These are phyloP conservation scores for Lepidostoma basale DNA, from an alignment of 1,140 invertebrate species.

Conservation along the genomic window DNA sequence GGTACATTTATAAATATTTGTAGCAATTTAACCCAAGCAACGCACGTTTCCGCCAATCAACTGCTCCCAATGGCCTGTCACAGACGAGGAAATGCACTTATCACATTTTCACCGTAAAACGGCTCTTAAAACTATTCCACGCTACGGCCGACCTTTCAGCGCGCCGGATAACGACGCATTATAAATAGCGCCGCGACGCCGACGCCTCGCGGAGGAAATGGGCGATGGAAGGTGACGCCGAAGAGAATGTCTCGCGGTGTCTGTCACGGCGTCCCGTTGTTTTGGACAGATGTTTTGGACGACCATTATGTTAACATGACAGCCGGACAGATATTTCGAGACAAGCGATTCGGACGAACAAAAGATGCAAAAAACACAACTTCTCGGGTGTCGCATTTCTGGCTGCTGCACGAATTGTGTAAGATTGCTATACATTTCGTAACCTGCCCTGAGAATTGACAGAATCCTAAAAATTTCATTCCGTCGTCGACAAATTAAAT, in stretches of 20 bases:
- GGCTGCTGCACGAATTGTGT: background rate
- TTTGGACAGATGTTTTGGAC: conserved; percentile 34
- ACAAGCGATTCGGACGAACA: conserved; percentile 27
- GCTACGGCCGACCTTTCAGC: conserved; percentile 21
- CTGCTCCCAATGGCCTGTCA: background rate
- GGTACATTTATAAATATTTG: too few species aligned
- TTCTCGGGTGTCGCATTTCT: background rate
- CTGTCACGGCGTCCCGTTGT: conserved; percentile 30
- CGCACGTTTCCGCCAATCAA: conserved; percentile 1
- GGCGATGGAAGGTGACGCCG: conserved; percentile 26
- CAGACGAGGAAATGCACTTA: conserved; percentile 12
- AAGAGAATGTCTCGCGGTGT: background rate
- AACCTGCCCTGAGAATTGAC: too few species aligned
- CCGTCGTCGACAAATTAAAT: too few species aligned
- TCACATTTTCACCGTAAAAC: conserved; percentile 24
- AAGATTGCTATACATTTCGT: too few species aligned
- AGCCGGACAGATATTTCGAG: conserved; percentile 44
- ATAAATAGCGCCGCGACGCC: conserved; percentile 19
- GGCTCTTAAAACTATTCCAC: conserved; percentile 8
- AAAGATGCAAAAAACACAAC: conserved; percentile 17
- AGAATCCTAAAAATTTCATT: too few species aligned
- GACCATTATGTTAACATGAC: conserved; percentile 46
- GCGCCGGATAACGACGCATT: conserved; percentile 10
- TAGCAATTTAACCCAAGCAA: background rate
- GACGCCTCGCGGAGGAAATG: conserved; percentile 2